Base-by-base conservation (phyloP, 2,888 invertebrate genomes). In the Dione juno region DNA sequence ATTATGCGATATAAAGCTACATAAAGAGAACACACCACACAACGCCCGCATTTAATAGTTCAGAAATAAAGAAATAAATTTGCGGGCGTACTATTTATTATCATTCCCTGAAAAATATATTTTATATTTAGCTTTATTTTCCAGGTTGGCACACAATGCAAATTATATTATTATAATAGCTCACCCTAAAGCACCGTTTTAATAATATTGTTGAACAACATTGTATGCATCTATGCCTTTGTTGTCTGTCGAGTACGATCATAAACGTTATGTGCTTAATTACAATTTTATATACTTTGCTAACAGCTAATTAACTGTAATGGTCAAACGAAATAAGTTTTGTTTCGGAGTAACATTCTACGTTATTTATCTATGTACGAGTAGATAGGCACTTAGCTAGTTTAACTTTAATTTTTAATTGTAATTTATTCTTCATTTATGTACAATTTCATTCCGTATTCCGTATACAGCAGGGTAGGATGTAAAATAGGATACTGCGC, bases 251-350 rank as follows among this genome's bases (percentile, higher is more conserved):
- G 14, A 13, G 13, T 21, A 37, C 37, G 45, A 45, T 19, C 63
- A 50, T 63, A 63, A 63, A 63, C 9, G 16, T 45, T 43, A n/a
- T 6, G 14, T 16, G 35, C 50, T 35, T 63, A 37, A 63, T 63
- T 50, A 50, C 37, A n/a, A 35, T 50, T 63, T 63, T 63, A 50
- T 35, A 50, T 11, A 37, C 14, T 50, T 50, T 50, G 50, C 16
- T 45, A 28, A 48, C 48, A 63, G 63, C 37, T 63, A 43, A 50
- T 50, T 50, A 16, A 63, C 63, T 48, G 35, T 37, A 50, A 63
- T 35, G n/a, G 35, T 16, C 50, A 14, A 37, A 63, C 48, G 0
- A 13, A 63, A 63, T 14, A 16, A 37, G 16, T 28, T 5, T 5
- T 8, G 6, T 63, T 63, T 50, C 13, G 37, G 16, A 13, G 43